Conservation (phyloP, 2,113 vertebrate genomes). For the Mungos mungo region DNA sequence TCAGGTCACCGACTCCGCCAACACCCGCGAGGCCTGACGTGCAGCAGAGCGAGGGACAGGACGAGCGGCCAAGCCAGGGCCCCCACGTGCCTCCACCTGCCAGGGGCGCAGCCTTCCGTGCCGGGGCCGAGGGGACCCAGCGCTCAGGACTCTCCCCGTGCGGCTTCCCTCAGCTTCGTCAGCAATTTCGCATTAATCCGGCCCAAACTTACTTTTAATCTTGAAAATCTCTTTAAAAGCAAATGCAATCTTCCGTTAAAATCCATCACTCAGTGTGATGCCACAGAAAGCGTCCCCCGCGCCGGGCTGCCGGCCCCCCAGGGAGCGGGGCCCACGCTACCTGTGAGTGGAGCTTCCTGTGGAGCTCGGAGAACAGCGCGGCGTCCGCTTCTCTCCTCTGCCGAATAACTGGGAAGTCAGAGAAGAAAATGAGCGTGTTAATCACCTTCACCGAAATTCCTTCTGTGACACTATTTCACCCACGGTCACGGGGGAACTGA, state of each 20-base stretch:
- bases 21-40: not conserved
- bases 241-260: not conserved
- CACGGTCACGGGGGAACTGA: not conserved
- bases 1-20: not conserved
- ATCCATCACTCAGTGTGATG: not conserved
- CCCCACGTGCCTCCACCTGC: not conserved
- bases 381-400: slow-evolving; percentile 95
- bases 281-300: not conserved
- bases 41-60: not conserved
- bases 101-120: fast-evolving
- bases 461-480: not conserved
- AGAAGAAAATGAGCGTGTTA: not conserved
- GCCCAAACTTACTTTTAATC: not conserved
- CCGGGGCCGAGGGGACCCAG: not conserved
- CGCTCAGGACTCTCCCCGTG: not conserved
- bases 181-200: not conserved
- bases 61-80: not conserved
- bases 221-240: not conserved
- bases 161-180: not conserved
- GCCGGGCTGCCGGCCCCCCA: not conserved
- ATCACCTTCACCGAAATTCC: too few relatives aligned
- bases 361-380: slow-evolving; percentile 95
- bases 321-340: slow-evolving; percentile 77
- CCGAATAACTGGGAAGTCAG: slow-evolving; percentile 88
- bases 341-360: slow-evolving; percentile 96